Evolutionary conservation across 2,888 invertebrate genomes (phyloP).

Genomic region (Chorisops tibialis): DNA sequence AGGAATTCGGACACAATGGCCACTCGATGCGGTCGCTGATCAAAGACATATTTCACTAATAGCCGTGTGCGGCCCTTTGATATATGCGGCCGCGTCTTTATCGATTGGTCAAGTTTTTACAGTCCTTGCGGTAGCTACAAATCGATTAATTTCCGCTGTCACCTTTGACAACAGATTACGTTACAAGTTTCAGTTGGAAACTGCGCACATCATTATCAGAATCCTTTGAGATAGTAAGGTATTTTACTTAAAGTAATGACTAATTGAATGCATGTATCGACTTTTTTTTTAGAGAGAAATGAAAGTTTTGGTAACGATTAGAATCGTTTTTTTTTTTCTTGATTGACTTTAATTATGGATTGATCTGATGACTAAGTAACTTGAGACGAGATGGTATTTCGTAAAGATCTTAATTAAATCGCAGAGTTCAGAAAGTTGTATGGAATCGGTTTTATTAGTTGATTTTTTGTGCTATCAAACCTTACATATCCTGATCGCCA

Average conservation of each 20-base stretch:
- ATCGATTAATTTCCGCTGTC: constrained; percentile 26
- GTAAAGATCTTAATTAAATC: too few species aligned
- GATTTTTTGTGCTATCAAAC: too few species aligned
- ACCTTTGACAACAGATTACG: constrained; percentile 24
- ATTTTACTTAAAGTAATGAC: constrained; percentile 20
- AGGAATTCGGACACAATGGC: constrained; percentile 20
- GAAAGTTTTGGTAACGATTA: too few species aligned
- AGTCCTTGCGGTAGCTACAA: constrained; percentile 9
- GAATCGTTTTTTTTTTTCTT: neutral
- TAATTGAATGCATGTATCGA: constrained; percentile 23
- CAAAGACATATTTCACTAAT: constrained; percentile 27
- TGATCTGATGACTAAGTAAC: neutral
- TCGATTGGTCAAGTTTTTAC: constrained; percentile 15
- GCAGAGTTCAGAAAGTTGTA: too few species aligned
- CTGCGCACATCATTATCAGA: constrained; percentile 8
- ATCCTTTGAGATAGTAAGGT: constrained; percentile 12
- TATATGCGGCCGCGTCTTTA: constrained; percentile 10
- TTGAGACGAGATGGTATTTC: constrained; percentile 6
- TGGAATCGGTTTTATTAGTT: too few species aligned
- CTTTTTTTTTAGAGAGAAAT: neutral
- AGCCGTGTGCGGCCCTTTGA: constrained; percentile 21
- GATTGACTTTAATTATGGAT: constrained; percentile 12
- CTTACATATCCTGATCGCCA: too few species aligned
- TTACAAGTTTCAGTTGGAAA: constrained; percentile 18
- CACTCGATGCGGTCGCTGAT: constrained; percentile 23